Evolutionary conservation across 2,888 invertebrate genomes (phyloP).

Genomic region (Serripes groenlandicus): DNA sequence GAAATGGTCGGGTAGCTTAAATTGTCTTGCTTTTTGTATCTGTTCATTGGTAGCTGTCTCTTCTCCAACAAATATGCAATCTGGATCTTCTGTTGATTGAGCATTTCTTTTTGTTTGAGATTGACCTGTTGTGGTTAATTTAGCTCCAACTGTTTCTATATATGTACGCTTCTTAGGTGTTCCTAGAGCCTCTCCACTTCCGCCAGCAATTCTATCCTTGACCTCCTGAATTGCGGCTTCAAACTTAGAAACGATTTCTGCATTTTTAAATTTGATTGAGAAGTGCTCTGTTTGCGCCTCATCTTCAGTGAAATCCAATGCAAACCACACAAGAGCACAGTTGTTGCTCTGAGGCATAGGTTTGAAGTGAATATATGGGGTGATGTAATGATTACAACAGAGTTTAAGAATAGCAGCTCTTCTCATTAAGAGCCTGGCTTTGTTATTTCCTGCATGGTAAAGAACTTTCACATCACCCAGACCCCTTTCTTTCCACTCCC

Average conservation of each 20-base stretch:
- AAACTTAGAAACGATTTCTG: constrained; percentile 92
- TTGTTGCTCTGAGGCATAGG: constrained; percentile 92
- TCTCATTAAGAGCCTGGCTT: constrained; percentile 93
- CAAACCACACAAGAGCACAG: constrained; percentile 94
- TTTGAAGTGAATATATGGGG: constrained; percentile 91
- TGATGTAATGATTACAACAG: constrained; percentile 95
- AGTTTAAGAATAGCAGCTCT: constrained; percentile 96
- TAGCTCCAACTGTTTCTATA: constrained; percentile 10
- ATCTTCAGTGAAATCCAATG: constrained; percentile 94
- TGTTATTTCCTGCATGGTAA: constrained; percentile 90
- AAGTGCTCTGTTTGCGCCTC: constrained; percentile 91
- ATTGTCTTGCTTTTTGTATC: constrained; percentile 77
- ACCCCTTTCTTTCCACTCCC: constrained; percentile 87
- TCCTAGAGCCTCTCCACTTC: not conserved
- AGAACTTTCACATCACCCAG: constrained; percentile 88
- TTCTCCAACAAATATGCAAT: constrained; percentile 79
- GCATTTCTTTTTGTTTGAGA: too few relatives aligned
- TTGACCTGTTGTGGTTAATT: not conserved
- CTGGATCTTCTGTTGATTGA: constrained; percentile 37
- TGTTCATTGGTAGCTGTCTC: constrained; percentile 80
- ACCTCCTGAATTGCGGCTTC: constrained; percentile 91
- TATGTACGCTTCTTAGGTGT: not conserved
- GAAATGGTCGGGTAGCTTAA: constrained; percentile 83
- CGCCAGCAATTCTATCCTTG: constrained; percentile 77
- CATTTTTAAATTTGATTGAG: constrained; percentile 93